Conservation (phyloP, 2,888 invertebrate genomes). For the Elmis aenea region DNA sequence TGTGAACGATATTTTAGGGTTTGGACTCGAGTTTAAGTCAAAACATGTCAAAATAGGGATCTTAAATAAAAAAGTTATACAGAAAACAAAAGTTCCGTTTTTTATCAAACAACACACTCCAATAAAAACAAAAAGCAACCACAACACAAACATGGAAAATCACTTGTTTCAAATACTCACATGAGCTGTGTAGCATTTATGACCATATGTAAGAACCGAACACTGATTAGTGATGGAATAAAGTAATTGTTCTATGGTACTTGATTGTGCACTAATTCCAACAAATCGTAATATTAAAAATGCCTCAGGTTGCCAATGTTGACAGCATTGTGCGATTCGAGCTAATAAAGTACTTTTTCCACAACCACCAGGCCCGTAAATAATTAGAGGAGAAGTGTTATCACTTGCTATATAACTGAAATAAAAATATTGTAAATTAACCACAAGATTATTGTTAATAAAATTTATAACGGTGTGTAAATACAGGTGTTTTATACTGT, state of each 20-base stretch:
- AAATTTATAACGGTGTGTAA: too few species aligned
- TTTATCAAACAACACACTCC: too few species aligned
- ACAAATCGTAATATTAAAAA: constrained; percentile 55
- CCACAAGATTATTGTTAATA: too few species aligned
- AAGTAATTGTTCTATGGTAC: constrained; percentile 64
- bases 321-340: constrained; percentile 62
- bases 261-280: constrained; percentile 61
- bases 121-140: too few species aligned
- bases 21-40: too few species aligned
- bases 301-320: constrained; percentile 60
- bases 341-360: constrained; percentile 80
- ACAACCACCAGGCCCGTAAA: constrained; percentile 75
- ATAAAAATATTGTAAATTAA: too few species aligned
- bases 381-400: constrained; percentile 59
- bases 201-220: constrained; percentile 63
- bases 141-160: too few species aligned
- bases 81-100: too few species aligned
- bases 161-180: constrained; percentile 49
- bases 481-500: too few species aligned
- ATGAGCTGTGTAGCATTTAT: constrained; percentile 59
- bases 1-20: too few species aligned
- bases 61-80: too few species aligned
- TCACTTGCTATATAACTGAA: constrained; percentile 62
- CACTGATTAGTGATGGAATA: constrained; percentile 73
- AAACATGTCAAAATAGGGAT: not conserved